Evolutionary conservation across 1,140 invertebrate genomes (phyloP).

Genomic region (Chrysomallon squamiferum): DNA sequence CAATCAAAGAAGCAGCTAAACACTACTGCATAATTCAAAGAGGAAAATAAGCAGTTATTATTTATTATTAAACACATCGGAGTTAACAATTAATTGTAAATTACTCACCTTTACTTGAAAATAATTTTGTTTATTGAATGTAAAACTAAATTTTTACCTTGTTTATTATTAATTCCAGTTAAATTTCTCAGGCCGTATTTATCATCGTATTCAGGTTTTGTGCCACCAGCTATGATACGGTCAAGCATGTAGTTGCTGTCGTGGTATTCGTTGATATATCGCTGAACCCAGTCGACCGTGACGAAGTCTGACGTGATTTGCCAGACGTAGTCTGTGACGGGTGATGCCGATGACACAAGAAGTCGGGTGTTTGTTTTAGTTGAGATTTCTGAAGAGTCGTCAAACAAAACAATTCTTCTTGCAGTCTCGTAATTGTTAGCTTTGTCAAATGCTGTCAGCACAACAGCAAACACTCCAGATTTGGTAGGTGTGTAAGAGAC

Average conservation of each 20-base stretch:
- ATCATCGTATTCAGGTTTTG: neutral
- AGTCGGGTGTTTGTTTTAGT: neutral
- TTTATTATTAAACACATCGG: too few relatives aligned
- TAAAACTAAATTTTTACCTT: neutral
- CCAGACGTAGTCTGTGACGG: neutral
- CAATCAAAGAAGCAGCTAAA: too few relatives aligned
- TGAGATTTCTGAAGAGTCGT: neutral
- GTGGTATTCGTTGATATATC: neutral
- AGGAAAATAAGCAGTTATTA: too few relatives aligned
- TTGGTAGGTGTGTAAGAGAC: neutral
- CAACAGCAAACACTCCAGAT: neutral
- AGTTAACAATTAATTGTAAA: too few relatives aligned
- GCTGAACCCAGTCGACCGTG: neutral
- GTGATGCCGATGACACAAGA: neutral
- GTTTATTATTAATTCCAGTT: neutral
- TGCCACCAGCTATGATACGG: neutral
- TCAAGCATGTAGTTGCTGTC: constrained; percentile 2
- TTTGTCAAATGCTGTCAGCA: neutral
- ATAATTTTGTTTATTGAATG: too few relatives aligned
- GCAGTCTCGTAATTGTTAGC: neutral
- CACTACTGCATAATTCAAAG: too few relatives aligned
- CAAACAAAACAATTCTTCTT: neutral
- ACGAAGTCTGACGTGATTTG: neutral
- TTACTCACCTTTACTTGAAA: too few relatives aligned
- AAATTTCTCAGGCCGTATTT: neutral